These are phyloP conservation scores for Uromys caudimaculatus DNA, from an alignment of 2,797 vertebrate genomes.

Conservation along the genomic window DNA sequence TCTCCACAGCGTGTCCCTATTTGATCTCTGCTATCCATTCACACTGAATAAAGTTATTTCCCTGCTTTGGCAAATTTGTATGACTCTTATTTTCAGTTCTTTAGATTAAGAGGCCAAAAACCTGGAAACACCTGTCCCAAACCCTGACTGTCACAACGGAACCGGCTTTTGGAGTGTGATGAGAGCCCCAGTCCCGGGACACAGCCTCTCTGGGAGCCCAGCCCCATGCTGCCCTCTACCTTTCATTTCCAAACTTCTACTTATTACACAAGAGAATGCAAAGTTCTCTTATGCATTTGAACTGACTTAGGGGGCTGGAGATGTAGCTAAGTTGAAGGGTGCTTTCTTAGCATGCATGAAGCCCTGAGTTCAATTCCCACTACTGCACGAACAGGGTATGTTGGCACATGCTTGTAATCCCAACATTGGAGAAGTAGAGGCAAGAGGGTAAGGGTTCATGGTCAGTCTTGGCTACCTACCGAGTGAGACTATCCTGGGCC, in stretches of 20 bases:
- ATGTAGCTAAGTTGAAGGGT: not conserved
- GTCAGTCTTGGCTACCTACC: not conserved
- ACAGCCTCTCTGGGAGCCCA: not conserved
- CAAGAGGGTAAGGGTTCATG: not conserved
- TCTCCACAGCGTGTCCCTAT: no score
- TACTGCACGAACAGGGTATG: not conserved
- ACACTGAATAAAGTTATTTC: not conserved
- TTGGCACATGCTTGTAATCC: not conserved
- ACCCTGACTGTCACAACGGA: not conserved
- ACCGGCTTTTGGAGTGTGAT: not conserved
- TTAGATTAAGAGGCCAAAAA: not conserved
- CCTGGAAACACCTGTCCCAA: not conserved
- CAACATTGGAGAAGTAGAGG: not conserved
- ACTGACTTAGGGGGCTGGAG: not conserved
- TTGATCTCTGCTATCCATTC: not conserved
- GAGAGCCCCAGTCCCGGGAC: accelerated
- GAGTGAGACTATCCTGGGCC: not conserved
- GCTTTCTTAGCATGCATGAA: not conserved
- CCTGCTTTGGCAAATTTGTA: not conserved
- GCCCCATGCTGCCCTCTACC: no score
- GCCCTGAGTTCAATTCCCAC: not conserved
- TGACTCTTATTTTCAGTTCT: not conserved
- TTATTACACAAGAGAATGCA: no score
- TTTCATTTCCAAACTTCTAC: not conserved
- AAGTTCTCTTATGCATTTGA: not conserved